Base-by-base conservation (phyloP, 2,888 invertebrate species). In the Molorchus minor region DNA sequence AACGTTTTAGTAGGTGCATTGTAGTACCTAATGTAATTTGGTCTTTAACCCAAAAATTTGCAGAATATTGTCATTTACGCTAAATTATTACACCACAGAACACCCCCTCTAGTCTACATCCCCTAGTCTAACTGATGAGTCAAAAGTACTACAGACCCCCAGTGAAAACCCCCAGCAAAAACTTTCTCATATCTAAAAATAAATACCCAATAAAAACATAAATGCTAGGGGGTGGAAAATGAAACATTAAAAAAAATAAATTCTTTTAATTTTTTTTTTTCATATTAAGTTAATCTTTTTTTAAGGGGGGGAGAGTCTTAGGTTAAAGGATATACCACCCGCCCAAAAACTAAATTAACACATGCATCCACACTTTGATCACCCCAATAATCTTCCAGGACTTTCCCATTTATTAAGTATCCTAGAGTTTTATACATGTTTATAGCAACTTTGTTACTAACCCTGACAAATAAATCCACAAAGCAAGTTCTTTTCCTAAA, bases 281-380 rank as follows among this genome's bases (percentile, higher is more conserved):
- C n/a, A n/a, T n/a, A n/a, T n/a, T n/a, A n/a, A n/a, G n/a, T n/a
- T n/a, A n/a, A n/a, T n/a, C n/a, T n/a, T n/a, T n/a, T n/a, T n/a
- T n/a, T n/a, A n/a, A n/a, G n/a, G n/a, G n/a, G n/a, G n/a, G n/a
- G n/a, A n/a, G n/a, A n/a, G n/a, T n/a, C n/a, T n/a, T n/a, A n/a
- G n/a, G n/a, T n/a, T n/a, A n/a, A n/a, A n/a, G n/a, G n/a, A n/a
- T n/a, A n/a, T n/a, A n/a, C n/a, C n/a, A n/a, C n/a, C n/a, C 8
- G 21, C 30, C 13, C 5, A 21, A 33, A 33, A 3, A 33, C 3
- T 35, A 46, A 43, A 74, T 81, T 83, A 96, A 97, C 99, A 85
- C 92, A 99, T 56, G 98, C 99, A 85, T 99, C 95, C 87, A 99
- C 99, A 81, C 98, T 98, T 16, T 94, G 93, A 81, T 97, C 96